phyloP scores from a whole-genome alignment of 1,140 invertebrate genomes.

The Agraylea sexmaculata region DNA sequence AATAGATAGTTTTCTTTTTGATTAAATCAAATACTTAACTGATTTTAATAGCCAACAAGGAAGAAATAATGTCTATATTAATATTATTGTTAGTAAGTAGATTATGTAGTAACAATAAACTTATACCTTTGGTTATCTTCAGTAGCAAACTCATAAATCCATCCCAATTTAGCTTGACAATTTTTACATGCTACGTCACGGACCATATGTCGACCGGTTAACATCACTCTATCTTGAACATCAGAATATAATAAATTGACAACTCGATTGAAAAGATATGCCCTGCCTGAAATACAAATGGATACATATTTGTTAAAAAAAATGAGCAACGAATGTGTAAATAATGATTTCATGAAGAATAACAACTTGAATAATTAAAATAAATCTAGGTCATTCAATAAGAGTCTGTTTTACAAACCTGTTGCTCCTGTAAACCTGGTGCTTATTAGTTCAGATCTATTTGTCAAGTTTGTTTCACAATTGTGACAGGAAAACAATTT shows the following conservation, averaged over 20 bases:
- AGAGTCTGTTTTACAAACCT: too few relatives aligned
- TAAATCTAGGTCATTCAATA: too few relatives aligned
- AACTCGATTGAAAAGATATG: constrained; percentile 88
- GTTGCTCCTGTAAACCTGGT: constrained; percentile 73
- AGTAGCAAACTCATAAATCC: constrained; percentile 93
- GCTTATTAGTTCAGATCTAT: constrained; percentile 62
- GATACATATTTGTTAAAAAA: background rate
- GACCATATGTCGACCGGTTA: constrained; percentile 92
- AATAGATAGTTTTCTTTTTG: too few relatives aligned
- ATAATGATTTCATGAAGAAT: background rate
- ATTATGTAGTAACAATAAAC: background rate
- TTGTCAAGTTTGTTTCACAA: constrained; percentile 68
- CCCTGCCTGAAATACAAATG: constrained; percentile 48
- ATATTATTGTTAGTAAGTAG: too few relatives aligned
- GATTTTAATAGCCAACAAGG: too few relatives aligned
- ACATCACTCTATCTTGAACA: constrained; percentile 86
- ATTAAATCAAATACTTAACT: too few relatives aligned
- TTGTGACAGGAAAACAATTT: constrained; percentile 63
- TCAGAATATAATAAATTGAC: constrained; percentile 87
- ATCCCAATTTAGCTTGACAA: constrained; percentile 85
- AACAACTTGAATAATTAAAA: too few relatives aligned
- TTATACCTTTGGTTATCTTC: constrained; percentile 92
- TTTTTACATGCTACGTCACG: constrained; percentile 95
- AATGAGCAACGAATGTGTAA: background rate
- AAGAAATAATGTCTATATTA: too few relatives aligned